These are phyloP conservation scores for Papilio demoleus DNA, from an alignment of 2,888 invertebrate species.

Conservation along the genomic window DNA sequence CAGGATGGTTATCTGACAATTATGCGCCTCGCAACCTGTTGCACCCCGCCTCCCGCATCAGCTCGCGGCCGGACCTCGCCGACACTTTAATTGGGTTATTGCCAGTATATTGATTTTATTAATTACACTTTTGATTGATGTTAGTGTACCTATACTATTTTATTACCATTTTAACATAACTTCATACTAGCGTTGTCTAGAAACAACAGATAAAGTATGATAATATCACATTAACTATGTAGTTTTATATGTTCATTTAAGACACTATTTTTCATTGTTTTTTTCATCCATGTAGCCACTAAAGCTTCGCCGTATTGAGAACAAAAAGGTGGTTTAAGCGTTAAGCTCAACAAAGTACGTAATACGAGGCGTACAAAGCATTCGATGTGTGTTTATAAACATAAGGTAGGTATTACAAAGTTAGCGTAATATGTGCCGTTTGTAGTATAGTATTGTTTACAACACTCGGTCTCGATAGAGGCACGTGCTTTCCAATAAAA, in stretches of 20 bases:
- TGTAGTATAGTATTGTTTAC: slow-evolving; percentile 64
- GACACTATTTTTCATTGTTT: background rate
- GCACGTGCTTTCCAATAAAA: slow-evolving; percentile 82
- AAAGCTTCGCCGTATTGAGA: background rate
- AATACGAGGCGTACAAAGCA: slow-evolving; percentile 3
- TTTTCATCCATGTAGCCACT: background rate
- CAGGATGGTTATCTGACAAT: slow-evolving; percentile 29
- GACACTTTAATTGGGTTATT: slow-evolving; percentile 6
- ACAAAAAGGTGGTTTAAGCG: background rate
- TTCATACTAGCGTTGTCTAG: too few species aligned
- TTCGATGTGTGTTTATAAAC: slow-evolving; percentile 9
- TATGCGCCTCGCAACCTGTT: slow-evolving; percentile 39
- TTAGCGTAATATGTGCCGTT: slow-evolving; percentile 53
- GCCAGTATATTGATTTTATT: slow-evolving; percentile 10
- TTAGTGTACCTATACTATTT: background rate
- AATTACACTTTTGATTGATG: slow-evolving; percentile 9
- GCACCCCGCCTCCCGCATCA: slow-evolving; percentile 53
- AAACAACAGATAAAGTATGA: too few species aligned
- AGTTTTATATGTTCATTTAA: background rate
- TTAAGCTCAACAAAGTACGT: slow-evolving; percentile 1
- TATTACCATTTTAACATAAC: too few species aligned
- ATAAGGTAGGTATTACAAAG: slow-evolving; percentile 19
- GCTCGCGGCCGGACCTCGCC: slow-evolving; percentile 17
- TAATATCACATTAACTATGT: background rate
- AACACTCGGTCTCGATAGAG: slow-evolving; percentile 69